Base-by-base conservation (phyloP, 2,797 vertebrate species). In the Halcyon badia region DNA sequence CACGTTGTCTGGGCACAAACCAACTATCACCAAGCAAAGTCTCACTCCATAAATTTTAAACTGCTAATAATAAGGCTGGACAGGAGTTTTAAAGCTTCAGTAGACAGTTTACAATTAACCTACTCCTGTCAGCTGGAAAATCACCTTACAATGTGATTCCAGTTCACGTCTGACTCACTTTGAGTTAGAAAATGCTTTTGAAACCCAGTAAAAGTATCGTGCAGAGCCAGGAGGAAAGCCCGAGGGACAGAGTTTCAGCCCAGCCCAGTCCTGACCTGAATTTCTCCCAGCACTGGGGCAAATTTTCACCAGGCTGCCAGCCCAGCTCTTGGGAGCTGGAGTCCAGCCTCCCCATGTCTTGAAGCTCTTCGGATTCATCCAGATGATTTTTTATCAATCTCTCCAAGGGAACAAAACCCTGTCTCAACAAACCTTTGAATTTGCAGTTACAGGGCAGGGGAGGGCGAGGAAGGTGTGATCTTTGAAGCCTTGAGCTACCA, bases 101-200 rank as follows among this genome's bases (percentile, higher is more conserved):
- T 76, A 83, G 95, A 97, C 89, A 95, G 93, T 97, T 91, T 95
- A 96, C 98, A 98, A 98, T 98, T 98, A 98, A 98, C 97, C 96
- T 97, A 69, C 97, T 98, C 97, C 97, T 96, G 97, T 98, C 97
- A 97, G 97, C 97, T 98, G 97, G 97, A 98, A 98, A 98, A 98
- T 98, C 98, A 98, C 96, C 95, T 97, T 95, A 85, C 90, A 94
- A 83, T 72, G 90, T 71, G 85, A 97, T 98, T 97, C 93, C 97
- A 96, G 92, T 83, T 93, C 97, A 94, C 31, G 70, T 97, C 96
- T 89, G 97, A 83, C 93, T 91, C 89, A 51, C 89, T 95, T 22
- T n/a, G 82, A 78, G 69, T 88, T 76, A 93, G 95, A 56, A 89
- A 54, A 37, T 16, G 62, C 92, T 70, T 64, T 26, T 48, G 75